Conservation (phyloP, 2,888 invertebrate species). For the Thymelicus acteon region DNA sequence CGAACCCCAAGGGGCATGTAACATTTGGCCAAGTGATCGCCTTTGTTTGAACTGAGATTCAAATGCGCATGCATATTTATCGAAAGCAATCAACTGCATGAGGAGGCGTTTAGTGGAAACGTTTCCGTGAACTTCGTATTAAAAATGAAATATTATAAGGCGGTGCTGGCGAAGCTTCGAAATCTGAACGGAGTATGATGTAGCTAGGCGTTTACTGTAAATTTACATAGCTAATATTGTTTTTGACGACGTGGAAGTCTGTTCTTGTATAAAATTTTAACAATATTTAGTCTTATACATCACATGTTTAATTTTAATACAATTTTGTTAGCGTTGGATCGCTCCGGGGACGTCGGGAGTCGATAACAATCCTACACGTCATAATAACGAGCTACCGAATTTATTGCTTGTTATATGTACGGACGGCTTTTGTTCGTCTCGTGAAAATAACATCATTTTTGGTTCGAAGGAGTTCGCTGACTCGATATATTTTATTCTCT, state of each 20-base stretch:
- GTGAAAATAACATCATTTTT: slow-evolving; percentile 14
- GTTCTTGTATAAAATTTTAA: slow-evolving; percentile 20
- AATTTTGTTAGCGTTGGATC: slow-evolving; percentile 5
- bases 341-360: neutral
- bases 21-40: slow-evolving; percentile 33
- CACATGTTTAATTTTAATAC: slow-evolving; percentile 1
- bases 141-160: slow-evolving; percentile 14
- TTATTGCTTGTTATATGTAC: slow-evolving; percentile 34
- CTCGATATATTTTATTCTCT: slow-evolving; percentile 15
- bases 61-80: slow-evolving; percentile 37
- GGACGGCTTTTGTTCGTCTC: slow-evolving; percentile 5
- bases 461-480: neutral
- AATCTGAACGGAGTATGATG: neutral
- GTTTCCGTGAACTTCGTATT: slow-evolving; percentile 5
- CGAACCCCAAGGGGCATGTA: slow-evolving; percentile 30
- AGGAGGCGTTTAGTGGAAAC: slow-evolving; percentile 32
- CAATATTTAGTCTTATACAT: slow-evolving; percentile 20
- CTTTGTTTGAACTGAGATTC: slow-evolving; percentile 34
- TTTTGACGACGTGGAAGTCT: slow-evolving; percentile 6
- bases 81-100: slow-evolving; percentile 35
- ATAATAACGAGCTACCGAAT: slow-evolving; percentile 26
- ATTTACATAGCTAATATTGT: too few relatives aligned
- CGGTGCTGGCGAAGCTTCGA: neutral
- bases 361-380: slow-evolving; percentile 22
- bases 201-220: neutral